Evolutionary conservation across 2,113 vertebrate species (phyloP).

Genomic region (Thomomys bottae): DNA sequence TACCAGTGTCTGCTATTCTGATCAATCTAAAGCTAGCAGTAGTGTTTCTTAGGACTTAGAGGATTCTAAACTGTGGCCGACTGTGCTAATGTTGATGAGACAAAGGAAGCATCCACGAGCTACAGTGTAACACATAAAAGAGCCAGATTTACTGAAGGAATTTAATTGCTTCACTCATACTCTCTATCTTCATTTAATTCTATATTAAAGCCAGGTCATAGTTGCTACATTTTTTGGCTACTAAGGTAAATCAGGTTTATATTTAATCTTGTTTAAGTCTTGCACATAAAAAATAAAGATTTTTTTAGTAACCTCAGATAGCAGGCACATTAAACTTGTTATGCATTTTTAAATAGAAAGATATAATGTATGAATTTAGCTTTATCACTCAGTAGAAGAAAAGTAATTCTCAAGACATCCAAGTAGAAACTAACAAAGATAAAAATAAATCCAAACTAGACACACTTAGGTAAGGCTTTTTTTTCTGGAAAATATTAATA

Average conservation of each 20-base stretch:
- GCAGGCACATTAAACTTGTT: slow-evolving; percentile 27
- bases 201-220: background rate
- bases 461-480: background rate
- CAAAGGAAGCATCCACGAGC: background rate
- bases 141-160: too few relatives aligned
- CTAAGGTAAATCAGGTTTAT: background rate
- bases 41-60: background rate
- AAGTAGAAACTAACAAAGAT: slow-evolving; percentile 28
- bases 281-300: background rate
- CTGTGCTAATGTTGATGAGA: background rate
- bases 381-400: slow-evolving; percentile 41
- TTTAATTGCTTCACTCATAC: background rate
- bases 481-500: background rate
- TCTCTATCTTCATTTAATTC: background rate
- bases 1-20: background rate
- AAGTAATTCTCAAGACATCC: slow-evolving; percentile 20
- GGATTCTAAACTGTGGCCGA: background rate
- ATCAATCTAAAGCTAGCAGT: background rate
- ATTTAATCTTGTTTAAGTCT: slow-evolving; percentile 41
- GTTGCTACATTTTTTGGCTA: background rate
- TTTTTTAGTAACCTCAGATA: background rate
- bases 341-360: slow-evolving; percentile 30
- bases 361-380: background rate
- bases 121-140: background rate
- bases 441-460: slow-evolving; percentile 12